A percentile compares a stretch with the other conserved stretches of the same genome.
Conservation (phyloP, 1,140 invertebrate genomes). For the Medauroidea extradentata region DNA sequence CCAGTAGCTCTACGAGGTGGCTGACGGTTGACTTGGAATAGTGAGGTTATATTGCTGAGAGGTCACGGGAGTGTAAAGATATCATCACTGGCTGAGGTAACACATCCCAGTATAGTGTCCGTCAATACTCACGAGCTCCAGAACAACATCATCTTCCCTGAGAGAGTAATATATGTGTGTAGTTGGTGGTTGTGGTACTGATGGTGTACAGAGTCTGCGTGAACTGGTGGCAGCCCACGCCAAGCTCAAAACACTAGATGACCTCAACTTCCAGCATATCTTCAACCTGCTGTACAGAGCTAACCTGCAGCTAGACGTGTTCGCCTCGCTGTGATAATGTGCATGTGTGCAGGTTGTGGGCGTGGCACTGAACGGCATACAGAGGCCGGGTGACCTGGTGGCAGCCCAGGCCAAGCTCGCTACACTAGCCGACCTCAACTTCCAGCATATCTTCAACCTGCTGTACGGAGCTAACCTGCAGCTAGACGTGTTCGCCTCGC, state of each 20-base stretch:
- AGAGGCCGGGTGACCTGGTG: constrained; percentile 51
- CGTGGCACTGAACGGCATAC: constrained; percentile 60
- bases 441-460: constrained; percentile 60
- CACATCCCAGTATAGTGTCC: too few species aligned
- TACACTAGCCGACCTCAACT: constrained; percentile 53
- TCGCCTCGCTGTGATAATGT: too few species aligned
- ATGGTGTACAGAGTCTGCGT: constrained; percentile 57
- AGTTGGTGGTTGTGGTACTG: constrained; percentile 62
- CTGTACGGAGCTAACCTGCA: constrained; percentile 58
- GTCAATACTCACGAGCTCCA: too few species aligned
- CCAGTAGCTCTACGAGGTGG: too few species aligned
- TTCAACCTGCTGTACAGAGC: constrained; percentile 59
- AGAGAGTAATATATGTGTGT: too few species aligned
- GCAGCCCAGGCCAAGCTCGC: constrained; percentile 53
- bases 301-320: constrained; percentile 57
- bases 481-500: constrained; percentile 57
- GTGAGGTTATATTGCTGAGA: too few species aligned
- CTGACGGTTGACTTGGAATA: too few species aligned
- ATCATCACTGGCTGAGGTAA: too few species aligned
- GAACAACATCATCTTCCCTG: too few species aligned
- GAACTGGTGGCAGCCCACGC: constrained; percentile 52
- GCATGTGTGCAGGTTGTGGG: constrained; percentile 60
- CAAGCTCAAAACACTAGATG: constrained; percentile 51
- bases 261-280: constrained; percentile 60
- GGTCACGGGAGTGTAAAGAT: too few species aligned